Conservation (phyloP, 2,797 vertebrate genomes). For the Acanthurus tractus region DNA sequence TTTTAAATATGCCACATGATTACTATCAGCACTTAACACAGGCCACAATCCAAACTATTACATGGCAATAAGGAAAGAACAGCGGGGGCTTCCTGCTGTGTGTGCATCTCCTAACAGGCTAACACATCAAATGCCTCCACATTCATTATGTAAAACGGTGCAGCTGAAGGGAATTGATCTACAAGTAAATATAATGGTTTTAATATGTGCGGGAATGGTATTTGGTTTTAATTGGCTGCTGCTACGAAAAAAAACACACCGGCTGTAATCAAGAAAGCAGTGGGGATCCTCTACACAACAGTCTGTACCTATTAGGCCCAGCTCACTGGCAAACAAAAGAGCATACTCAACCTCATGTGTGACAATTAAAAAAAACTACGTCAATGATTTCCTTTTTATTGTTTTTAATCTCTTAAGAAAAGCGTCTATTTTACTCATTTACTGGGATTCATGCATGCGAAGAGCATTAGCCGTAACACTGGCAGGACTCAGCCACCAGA, state of each 20-base stretch:
- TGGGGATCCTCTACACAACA: constrained; percentile 66
- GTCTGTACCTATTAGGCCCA: constrained; percentile 58
- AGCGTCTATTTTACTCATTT: not conserved
- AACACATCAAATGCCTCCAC: constrained; percentile 69
- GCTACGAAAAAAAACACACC: constrained; percentile 65
- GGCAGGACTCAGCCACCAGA: constrained; percentile 72
- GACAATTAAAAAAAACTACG: constrained; percentile 55
- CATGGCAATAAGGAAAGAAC: constrained; percentile 60
- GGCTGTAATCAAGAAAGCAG: constrained; percentile 74
- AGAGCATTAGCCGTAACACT: constrained; percentile 36
- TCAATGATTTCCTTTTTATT: constrained; percentile 45
- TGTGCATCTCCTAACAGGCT: constrained; percentile 55
- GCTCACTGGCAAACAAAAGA: constrained; percentile 58
- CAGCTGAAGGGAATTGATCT: constrained; percentile 72
- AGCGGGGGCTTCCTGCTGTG: constrained; percentile 49
- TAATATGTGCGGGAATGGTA: constrained; percentile 71
- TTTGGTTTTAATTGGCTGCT: constrained; percentile 80
- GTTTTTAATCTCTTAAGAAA: constrained; percentile 18
- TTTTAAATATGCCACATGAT: constrained; percentile 32
- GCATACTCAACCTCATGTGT: constrained; percentile 40
- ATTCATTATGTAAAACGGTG: constrained; percentile 77
- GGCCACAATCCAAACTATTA: constrained; percentile 38
- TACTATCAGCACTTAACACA: constrained; percentile 24
- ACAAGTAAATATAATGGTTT: constrained; percentile 72
- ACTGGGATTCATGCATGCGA: not conserved